These are phyloP conservation scores for Macropus fuliginosus DNA, from an alignment of 2,797 vertebrate genomes.

Conservation along the genomic window DNA sequence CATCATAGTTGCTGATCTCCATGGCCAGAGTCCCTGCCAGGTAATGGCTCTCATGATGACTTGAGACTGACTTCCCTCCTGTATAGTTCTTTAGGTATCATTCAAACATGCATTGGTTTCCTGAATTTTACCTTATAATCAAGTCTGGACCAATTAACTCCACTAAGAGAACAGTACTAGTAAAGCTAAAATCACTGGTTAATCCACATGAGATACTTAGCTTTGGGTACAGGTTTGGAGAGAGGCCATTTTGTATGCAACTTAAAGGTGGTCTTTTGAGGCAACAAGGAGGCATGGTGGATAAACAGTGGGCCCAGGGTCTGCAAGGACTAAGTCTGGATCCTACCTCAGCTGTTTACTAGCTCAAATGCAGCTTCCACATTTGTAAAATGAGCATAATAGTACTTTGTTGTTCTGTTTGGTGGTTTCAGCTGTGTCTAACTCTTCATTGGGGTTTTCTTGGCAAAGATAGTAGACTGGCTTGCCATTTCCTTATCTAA, in stretches of 20 bases:
- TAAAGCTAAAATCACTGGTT: background rate
- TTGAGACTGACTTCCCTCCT: background rate
- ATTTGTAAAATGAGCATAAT: background rate
- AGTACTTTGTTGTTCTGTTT: background rate
- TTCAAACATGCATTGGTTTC: background rate
- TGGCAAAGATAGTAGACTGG: background rate
- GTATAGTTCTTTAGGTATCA: background rate
- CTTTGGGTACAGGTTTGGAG: background rate
- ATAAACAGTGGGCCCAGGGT: background rate
- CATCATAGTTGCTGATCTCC: conserved; percentile 89
- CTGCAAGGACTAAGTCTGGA: background rate
- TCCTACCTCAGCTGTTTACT: background rate
- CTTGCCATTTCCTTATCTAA: background rate
- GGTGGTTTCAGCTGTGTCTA: background rate
- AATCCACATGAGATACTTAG: background rate
- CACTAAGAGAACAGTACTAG: background rate
- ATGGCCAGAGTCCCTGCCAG: conserved; percentile 85
- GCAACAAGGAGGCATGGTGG: background rate
- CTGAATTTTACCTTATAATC: background rate
- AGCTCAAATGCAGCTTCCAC: background rate
- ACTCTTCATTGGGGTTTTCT: background rate
- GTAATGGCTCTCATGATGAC: conserved; percentile 78
- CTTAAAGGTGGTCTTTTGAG: background rate
- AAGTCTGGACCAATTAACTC: background rate
- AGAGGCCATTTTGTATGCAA: background rate